Percentiles rank a stretch among this genome's conserved stretches.
phyloP scores from a whole-genome alignment of 2,113 vertebrate genomes.

The Entelurus aequoreus region DNA sequence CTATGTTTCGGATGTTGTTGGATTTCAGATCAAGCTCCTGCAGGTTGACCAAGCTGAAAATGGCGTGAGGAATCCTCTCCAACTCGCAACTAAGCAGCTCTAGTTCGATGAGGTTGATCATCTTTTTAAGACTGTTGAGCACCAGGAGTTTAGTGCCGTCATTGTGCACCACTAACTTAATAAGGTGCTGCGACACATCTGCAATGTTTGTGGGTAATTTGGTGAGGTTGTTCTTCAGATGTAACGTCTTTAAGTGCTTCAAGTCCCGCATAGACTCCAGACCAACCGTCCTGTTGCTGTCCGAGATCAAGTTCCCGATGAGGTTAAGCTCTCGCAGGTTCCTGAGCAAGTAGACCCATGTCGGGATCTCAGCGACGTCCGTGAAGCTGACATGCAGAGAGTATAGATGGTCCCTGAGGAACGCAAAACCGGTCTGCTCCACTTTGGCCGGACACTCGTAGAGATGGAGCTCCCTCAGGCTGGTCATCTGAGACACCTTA shows the following conservation, averaged over 20 bases:
- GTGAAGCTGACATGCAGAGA: constrained; percentile 97
- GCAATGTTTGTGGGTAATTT: constrained; percentile 96
- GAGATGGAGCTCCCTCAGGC: constrained; percentile 90
- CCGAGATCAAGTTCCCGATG: constrained; percentile 90
- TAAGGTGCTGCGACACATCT: constrained; percentile 89
- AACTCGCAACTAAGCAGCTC: constrained; percentile 92
- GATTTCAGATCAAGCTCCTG: constrained; percentile 94
- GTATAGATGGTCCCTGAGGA: constrained; percentile 90
- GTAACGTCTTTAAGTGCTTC: constrained; percentile 85
- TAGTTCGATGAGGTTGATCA: constrained; percentile 87
- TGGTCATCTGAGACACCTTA: constrained; percentile 95
- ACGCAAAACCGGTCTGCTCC: constrained; percentile 90
- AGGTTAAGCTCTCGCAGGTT: constrained; percentile 87
- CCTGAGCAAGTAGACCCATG: constrained; percentile 93
- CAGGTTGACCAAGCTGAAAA: constrained; percentile 92
- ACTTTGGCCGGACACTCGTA: constrained; percentile 94
- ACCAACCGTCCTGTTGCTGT: constrained; percentile 97
- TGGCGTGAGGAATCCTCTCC: constrained; percentile 91
- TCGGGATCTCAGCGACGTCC: constrained; percentile 91
- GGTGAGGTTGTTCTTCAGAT: constrained; percentile 93
- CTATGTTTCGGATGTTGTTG: constrained; percentile 91
- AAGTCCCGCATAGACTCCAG: constrained; percentile 92
- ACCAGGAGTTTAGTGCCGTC: constrained; percentile 92
- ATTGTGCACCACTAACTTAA: constrained; percentile 91
- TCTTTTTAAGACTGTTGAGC: constrained; percentile 96